These are phyloP conservation scores for Microctonus aethiopoides DNA, from an alignment of 2,888 invertebrate genomes.

Conservation along the genomic window DNA sequence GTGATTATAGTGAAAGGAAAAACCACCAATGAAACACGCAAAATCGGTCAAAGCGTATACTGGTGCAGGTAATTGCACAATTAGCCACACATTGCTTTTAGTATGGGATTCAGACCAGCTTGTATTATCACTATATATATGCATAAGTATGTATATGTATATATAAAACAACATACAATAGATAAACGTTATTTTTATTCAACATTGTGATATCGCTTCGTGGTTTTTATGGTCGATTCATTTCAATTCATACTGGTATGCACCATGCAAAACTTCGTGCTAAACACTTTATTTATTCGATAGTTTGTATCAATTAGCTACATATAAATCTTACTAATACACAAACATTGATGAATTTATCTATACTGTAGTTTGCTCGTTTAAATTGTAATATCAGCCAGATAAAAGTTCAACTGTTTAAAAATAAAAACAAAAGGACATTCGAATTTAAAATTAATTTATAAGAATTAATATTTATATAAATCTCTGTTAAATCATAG, in stretches of 20 bases:
- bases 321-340: too few relatives aligned
- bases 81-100: background rate
- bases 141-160: background rate
- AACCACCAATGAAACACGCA: background rate
- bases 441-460: too few relatives aligned
- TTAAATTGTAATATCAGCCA: too few relatives aligned
- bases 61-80: constrained; percentile 2
- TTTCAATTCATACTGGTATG: background rate
- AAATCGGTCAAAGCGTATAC: constrained; percentile 5
- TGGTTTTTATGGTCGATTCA: background rate
- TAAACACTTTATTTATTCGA: too few relatives aligned
- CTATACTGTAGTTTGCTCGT: too few relatives aligned
- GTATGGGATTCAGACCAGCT: background rate
- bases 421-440: too few relatives aligned
- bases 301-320: too few relatives aligned
- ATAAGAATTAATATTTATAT: constrained; percentile 38
- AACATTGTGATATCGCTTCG: background rate
- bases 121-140: constrained; percentile 4
- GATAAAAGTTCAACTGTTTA: too few relatives aligned
- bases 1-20: background rate
- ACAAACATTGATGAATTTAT: too few relatives aligned
- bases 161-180: too few relatives aligned
- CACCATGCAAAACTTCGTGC: too few relatives aligned
- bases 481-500: constrained; percentile 42
- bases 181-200: constrained; percentile 2